Conservation (phyloP, 2,888 invertebrate genomes). For the Drosophila neotestacea region DNA sequence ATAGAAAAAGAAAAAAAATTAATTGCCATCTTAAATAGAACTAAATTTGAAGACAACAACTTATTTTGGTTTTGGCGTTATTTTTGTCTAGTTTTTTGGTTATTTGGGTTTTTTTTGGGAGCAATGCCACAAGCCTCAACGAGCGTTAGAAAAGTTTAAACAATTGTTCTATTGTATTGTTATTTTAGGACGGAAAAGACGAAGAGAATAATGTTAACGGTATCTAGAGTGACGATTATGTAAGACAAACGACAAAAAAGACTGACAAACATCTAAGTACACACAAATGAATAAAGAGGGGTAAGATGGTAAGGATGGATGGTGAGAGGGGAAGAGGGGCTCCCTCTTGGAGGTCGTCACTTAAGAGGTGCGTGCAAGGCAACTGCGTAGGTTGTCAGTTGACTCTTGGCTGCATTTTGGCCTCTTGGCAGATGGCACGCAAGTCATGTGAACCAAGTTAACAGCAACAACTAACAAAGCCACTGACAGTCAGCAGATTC, state of each 20-base stretch:
- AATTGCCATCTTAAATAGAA: conserved; percentile 43
- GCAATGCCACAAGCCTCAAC: conserved; percentile 69
- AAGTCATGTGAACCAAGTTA: conserved; percentile 68
- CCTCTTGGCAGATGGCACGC: conserved; percentile 77
- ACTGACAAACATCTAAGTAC: conserved; percentile 75
- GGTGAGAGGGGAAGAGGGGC: background rate
- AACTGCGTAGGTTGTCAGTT: conserved; percentile 64
- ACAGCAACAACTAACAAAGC: conserved; percentile 56
- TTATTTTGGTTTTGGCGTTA: conserved; percentile 29
- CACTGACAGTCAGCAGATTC: conserved; percentile 34
- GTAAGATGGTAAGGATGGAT: background rate
- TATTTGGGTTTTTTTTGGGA: conserved; percentile 37
- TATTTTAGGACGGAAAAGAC: conserved; percentile 63
- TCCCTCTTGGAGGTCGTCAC: conserved; percentile 70
- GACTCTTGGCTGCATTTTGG: conserved; percentile 37
- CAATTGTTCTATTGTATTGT: conserved; percentile 79
- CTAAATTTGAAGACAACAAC: conserved; percentile 34
- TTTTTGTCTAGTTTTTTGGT: conserved; percentile 10
- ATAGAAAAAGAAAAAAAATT: conserved; percentile 9
- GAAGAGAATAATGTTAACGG: conserved; percentile 59
- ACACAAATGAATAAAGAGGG: conserved; percentile 33
- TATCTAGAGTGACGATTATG: conserved; percentile 81
- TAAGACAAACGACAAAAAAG: conserved; percentile 68
- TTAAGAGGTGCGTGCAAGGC: conserved; percentile 68
- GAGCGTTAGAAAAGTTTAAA: conserved; percentile 67